Evolutionary conservation across 1,140 invertebrate genomes (phyloP).

Genomic region (Sipha flava): DNA sequence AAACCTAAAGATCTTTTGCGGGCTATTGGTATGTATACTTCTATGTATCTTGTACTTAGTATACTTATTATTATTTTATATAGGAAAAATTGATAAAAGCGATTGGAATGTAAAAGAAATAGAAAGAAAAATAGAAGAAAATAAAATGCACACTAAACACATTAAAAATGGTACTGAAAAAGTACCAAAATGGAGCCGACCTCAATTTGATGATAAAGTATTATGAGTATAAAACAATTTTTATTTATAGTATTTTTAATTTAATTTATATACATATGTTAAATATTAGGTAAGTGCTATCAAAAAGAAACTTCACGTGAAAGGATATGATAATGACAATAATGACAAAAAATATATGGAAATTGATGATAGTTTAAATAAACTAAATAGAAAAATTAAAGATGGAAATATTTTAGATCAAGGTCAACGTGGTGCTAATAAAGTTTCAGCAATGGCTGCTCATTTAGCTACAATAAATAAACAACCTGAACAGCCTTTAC

Average conservation of each 20-base stretch:
- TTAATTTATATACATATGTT: constrained; percentile 37
- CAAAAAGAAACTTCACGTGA: constrained; percentile 49
- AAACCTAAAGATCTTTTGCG: constrained; percentile 78
- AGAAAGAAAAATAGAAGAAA: constrained; percentile 81
- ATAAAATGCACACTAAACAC: constrained; percentile 58
- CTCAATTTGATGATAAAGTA: constrained; percentile 54
- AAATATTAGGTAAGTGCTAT: constrained; percentile 61
- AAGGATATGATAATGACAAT: constrained; percentile 45
- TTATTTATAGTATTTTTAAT: neutral
- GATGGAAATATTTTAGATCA: constrained; percentile 62
- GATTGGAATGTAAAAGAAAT: constrained; percentile 91
- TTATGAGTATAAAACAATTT: neutral
- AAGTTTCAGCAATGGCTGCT: constrained; percentile 78
- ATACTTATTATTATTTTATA: neutral
- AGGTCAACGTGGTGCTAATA: constrained; percentile 63
- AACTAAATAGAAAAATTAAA: constrained; percentile 68
- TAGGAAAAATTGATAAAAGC: constrained; percentile 74
- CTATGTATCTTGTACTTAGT: neutral
- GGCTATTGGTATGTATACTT: constrained; percentile 55
- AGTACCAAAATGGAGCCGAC: constrained; percentile 82
- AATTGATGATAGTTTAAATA: constrained; percentile 72
- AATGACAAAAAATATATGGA: constrained; percentile 52
- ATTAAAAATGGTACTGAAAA: constrained; percentile 61
- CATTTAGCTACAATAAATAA: constrained; percentile 61
- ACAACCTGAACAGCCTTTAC: constrained; percentile 44